Base-by-base conservation (phyloP, 2,888 invertebrate genomes). In the Griposia aprilina region DNA sequence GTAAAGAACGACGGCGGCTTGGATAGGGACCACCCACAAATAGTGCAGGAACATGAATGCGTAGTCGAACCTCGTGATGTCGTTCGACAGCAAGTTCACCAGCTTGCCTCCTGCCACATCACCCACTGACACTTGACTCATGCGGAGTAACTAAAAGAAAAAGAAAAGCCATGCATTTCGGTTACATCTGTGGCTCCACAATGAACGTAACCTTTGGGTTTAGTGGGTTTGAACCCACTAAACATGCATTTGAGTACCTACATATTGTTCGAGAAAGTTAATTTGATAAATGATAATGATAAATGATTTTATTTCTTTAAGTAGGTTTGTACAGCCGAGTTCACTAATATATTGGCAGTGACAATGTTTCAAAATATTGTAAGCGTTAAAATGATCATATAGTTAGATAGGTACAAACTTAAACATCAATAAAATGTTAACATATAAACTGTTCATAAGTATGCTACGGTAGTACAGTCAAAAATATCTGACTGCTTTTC, bases 11-110 rank as follows among this genome's bases (percentile, higher is more conserved):
- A 98, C 97, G 8, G 97, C 94, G 4, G 97, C 97, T 91, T 98
- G 98, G 13, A 98, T 93, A 0, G 98, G 98, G 87, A 98, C 98
- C 63, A 98, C 96, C 98, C 98, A 98, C 68, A 98, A 94, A 91
- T 98, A 98, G 93, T 98, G 98, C 11, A 98, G 91, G 90, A 98
- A 98, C 90, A 98, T 94, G 80, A 98, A 97, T 3, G 98, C 97
- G 93, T 97, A 97, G 92, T 99, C 99, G 91, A 99, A 98, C 89
- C 98, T 97, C 74, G 98, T 97, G 17, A 99, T 98, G 92, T 99
- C 99, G 88, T 98, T 99, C 0, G 98, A 98, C 90, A 99, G 93
- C 74, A 99, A 94, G 93, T 99, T 99, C 45, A 99, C 98, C 83
- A 99, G 97, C 93, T 98, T 98, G 0, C 98, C 99, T 87, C 98